A percentile compares a stretch with the other conserved stretches of the same genome.
Evolutionary conservation across 2,888 invertebrate species (phyloP).

Genomic region (Monochamus alternatus): DNA sequence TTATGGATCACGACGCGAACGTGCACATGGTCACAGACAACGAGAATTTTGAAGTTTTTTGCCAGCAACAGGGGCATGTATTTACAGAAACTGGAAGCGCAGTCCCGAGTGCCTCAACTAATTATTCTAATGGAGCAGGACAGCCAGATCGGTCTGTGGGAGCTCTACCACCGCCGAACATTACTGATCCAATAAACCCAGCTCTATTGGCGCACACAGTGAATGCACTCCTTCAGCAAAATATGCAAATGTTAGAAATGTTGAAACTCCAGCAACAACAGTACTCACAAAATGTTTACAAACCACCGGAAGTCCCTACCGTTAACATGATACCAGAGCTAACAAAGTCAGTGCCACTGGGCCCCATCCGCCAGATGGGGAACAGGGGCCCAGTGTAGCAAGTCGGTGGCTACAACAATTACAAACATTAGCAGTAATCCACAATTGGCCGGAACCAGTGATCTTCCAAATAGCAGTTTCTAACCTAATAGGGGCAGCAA

Average conservation of each 20-base stretch:
- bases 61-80: no score
- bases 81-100: no score
- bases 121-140: no score
- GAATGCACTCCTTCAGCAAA: background rate
- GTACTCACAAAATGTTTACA: background rate
- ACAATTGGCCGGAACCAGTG: background rate
- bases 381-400: background rate
- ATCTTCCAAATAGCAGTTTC: background rate
- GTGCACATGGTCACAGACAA: no score
- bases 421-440: background rate
- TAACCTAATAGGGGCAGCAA: background rate
- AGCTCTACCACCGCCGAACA: no score
- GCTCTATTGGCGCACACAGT: conserved; percentile 1
- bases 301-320: background rate
- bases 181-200: no score
- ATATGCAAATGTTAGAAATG: background rate
- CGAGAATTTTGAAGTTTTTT: no score
- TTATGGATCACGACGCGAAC: no score
- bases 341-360: background rate
- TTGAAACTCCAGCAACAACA: background rate
- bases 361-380: no score
- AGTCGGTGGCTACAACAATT: background rate
- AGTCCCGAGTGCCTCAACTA: no score
- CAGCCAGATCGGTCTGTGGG: no score
- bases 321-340: background rate